Evolutionary conservation across 2,888 invertebrate genomes (phyloP).

Genomic region (Eristalis pertinax): DNA sequence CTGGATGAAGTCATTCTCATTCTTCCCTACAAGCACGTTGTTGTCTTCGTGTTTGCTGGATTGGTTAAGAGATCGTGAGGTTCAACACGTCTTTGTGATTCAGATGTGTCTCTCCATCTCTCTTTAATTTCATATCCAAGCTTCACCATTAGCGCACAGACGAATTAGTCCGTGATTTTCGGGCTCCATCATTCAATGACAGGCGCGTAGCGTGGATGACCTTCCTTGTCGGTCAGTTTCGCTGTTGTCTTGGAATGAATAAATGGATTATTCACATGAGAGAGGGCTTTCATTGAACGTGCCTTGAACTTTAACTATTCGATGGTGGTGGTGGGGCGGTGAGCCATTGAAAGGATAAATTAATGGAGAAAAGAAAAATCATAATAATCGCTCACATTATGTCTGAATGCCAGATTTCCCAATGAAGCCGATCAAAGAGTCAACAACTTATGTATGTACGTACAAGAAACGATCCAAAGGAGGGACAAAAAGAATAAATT

Average conservation of each 20-base stretch:
- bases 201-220: conserved; percentile 12
- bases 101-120: neutral
- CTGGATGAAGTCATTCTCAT: conserved; percentile 26
- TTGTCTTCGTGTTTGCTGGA: conserved; percentile 1
- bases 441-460: conserved; percentile 18
- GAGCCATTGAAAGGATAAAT: conserved; percentile 32
- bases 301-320: conserved; percentile 59
- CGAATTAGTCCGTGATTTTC: conserved; percentile 52
- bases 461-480: conserved; percentile 17
- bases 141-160: conserved; percentile 24
- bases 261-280: conserved; percentile 23
- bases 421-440: conserved; percentile 27
- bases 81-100: conserved; percentile 26
- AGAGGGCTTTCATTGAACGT: conserved; percentile 28
- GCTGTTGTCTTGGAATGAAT: conserved; percentile 6
- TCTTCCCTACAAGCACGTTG: conserved; percentile 2
- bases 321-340: neutral
- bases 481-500: conserved; percentile 1
- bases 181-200: conserved; percentile 14
- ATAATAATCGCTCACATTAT: conserved; percentile 30
- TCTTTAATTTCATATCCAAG: neutral
- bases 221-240: conserved; percentile 34
- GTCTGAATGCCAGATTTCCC: conserved; percentile 1
- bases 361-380: neutral
- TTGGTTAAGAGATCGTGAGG: conserved; percentile 42